phyloP scores from a whole-genome alignment of 2,797 vertebrate genomes.

The Siniperca obscura region DNA sequence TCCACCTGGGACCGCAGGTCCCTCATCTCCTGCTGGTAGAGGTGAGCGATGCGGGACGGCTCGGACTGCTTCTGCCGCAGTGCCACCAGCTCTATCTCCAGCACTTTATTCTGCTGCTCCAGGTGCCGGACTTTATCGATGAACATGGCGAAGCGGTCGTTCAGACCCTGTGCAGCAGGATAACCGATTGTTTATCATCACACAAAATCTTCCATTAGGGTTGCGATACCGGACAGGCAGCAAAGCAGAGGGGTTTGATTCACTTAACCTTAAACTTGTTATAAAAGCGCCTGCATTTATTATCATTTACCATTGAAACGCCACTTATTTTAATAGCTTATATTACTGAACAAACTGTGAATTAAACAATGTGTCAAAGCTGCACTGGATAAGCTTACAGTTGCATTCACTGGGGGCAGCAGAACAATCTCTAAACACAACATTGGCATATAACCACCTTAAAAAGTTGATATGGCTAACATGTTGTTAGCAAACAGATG shows the following conservation, averaged over 20 bases:
- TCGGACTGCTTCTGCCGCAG: constrained; percentile 89
- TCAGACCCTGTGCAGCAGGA: constrained; percentile 82
- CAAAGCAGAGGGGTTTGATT: neutral
- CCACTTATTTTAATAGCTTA: neutral
- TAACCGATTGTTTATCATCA: neutral
- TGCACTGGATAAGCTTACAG: neutral
- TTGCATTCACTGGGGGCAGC: neutral
- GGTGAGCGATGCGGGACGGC: constrained; percentile 87
- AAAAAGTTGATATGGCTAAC: neutral
- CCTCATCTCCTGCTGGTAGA: constrained; percentile 92
- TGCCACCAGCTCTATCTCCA: constrained; percentile 89
- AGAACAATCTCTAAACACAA: neutral
- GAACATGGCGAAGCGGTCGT: constrained; percentile 94
- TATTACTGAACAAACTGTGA: neutral
- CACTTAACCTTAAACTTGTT: neutral
- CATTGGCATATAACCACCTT: neutral
- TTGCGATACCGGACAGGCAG: neutral
- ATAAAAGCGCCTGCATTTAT: neutral
- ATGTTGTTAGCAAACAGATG: neutral
- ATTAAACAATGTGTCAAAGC: neutral
- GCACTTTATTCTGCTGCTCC: constrained; percentile 92
- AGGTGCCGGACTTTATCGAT: constrained; percentile 92
- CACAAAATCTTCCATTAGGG: neutral
- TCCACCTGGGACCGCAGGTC: constrained; percentile 90
- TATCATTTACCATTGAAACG: neutral